A percentile compares a stretch with the other conserved stretches of the same genome.
These are phyloP conservation scores for Fragum fragum DNA, from an alignment of 2,888 invertebrate species.

Conservation along the genomic window DNA sequence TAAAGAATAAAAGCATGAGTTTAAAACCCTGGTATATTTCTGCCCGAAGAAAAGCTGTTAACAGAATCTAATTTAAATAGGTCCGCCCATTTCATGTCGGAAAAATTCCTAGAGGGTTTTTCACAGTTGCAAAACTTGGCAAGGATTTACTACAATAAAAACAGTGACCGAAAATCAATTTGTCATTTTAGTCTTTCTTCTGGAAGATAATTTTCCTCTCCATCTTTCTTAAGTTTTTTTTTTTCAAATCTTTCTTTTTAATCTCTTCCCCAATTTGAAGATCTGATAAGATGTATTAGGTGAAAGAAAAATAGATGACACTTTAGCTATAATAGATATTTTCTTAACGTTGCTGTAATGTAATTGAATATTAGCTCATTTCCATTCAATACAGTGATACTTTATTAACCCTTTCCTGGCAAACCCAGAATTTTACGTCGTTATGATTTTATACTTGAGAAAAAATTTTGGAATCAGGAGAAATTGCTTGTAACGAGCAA, in stretches of 20 bases:
- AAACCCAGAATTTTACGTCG: too few species aligned
- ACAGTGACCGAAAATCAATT: neutral
- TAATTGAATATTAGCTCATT: neutral
- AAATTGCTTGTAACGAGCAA: too few species aligned
- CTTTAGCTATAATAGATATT: neutral
- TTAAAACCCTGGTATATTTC: neutral
- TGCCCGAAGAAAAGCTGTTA: constrained; percentile 3
- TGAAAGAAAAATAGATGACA: neutral
- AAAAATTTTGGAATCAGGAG: too few species aligned
- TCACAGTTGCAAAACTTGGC: neutral
- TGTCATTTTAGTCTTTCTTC: constrained; percentile 4
- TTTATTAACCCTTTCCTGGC: too few species aligned
- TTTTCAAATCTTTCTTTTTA: neutral
- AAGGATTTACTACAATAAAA: neutral
- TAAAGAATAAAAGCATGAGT: too few species aligned
- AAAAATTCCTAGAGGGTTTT: constrained; percentile 17
- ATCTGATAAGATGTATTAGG: neutral
- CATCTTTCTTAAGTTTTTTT: constrained; percentile 2
- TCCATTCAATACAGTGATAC: too few species aligned
- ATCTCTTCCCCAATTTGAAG: neutral
- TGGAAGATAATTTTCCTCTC: neutral
- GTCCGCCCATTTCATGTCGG: constrained; percentile 29
- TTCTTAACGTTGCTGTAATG: neutral
- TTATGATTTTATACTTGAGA: too few species aligned
- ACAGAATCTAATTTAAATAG: constrained; percentile 19